These are phyloP conservation scores for Platyura marginata DNA, from an alignment of 1,140 invertebrate genomes.

Conservation along the genomic window DNA sequence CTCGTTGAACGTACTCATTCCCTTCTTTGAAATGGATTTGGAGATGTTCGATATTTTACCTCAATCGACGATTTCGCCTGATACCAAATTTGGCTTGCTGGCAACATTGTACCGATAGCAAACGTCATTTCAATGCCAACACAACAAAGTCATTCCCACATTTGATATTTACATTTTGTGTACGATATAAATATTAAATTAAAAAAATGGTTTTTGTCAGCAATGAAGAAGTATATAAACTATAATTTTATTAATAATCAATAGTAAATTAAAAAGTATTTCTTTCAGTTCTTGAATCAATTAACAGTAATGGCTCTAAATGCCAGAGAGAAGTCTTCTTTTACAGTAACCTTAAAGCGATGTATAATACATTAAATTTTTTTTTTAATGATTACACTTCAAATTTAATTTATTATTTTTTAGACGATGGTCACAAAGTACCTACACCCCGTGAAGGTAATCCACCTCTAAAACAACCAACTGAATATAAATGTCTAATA, in stretches of 20 bases:
- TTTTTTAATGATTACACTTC: neutral
- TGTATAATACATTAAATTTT: constrained; percentile 31
- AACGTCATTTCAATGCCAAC: neutral
- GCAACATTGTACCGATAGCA: too few species aligned
- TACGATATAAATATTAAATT: too few species aligned
- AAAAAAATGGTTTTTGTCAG: neutral
- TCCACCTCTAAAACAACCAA: constrained; percentile 32
- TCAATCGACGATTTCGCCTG: too few species aligned
- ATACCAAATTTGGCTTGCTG: too few species aligned
- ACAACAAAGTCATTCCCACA: too few species aligned
- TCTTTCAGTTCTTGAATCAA: neutral
- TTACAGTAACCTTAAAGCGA: constrained; percentile 46
- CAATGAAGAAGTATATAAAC: neutral
- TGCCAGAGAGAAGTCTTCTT: constrained; percentile 34
- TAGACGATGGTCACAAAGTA: constrained; percentile 56
- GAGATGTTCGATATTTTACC: too few species aligned
- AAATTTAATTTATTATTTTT: constrained; percentile 10
- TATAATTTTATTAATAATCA: neutral
- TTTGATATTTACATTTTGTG: too few species aligned
- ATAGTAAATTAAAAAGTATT: neutral
- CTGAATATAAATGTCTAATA: constrained; percentile 54
- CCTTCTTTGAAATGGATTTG: too few species aligned
- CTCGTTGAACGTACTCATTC: too few species aligned
- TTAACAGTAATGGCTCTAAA: neutral
- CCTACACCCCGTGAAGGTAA: constrained; percentile 40